Percentiles rank a stretch among this genome's conserved stretches.
phyloP scores from a whole-genome alignment of 2,797 vertebrate genomes.

The Cheirogaleus major region DNA sequence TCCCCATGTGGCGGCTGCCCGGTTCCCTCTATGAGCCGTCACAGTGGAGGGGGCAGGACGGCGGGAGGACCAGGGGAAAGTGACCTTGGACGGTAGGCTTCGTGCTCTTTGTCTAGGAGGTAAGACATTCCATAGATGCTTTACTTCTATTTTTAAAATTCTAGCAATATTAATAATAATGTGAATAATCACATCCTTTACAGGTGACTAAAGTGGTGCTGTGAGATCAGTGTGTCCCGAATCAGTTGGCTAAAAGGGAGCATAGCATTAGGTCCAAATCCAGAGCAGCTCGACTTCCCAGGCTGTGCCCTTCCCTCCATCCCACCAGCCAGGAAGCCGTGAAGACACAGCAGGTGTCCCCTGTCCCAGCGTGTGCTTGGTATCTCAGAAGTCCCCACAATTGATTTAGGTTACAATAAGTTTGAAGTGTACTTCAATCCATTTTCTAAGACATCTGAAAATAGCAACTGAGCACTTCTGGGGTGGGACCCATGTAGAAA shows the following conservation, averaged over 20 bases:
- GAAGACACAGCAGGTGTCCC: accelerated
- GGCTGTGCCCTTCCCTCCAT: background rate
- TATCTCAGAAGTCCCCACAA: background rate
- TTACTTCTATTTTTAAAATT: background rate
- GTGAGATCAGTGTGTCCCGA: background rate
- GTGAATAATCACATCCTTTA: background rate
- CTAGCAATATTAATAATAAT: background rate
- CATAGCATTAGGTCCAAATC: background rate
- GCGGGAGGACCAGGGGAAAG: accelerated
- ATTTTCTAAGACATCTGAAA: background rate
- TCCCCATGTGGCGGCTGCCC: background rate
- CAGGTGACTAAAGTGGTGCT: background rate
- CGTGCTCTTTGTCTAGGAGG: background rate
- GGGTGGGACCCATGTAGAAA: accelerated
- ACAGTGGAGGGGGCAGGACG: background rate
- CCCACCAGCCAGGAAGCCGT: accelerated
- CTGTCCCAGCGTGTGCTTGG: accelerated
- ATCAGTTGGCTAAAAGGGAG: background rate
- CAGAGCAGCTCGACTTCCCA: accelerated
- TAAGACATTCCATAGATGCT: background rate
- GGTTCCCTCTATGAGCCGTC: background rate
- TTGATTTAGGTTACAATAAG: background rate
- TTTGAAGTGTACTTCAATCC: background rate
- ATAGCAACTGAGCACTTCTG: background rate
- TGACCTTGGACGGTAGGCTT: accelerated